phyloP scores from a whole-genome alignment of 2,888 invertebrate genomes.

The Zhuqinia jingwanae region DNA sequence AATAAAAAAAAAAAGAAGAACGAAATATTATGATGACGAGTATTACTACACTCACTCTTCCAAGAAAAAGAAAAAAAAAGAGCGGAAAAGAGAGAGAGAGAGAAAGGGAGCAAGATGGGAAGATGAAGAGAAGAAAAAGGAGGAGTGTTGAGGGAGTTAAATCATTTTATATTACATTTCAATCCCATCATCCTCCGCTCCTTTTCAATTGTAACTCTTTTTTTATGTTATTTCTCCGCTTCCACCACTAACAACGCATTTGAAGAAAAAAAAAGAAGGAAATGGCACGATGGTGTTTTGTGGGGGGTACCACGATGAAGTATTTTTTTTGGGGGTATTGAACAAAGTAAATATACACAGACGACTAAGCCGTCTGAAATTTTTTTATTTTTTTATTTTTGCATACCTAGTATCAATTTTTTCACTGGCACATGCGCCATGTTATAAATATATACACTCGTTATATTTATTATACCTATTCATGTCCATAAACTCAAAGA shows the following conservation, averaged over 20 bases:
- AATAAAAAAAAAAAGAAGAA: not conserved
- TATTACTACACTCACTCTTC: not conserved
- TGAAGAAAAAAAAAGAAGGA: no score
- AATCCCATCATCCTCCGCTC: constrained; percentile 65
- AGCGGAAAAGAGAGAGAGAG: not conserved
- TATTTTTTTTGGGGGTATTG: no score
- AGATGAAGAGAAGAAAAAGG: not conserved
- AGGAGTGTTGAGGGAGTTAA: constrained; percentile 57
- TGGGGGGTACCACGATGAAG: no score
- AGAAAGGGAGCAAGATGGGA: constrained; percentile 1
- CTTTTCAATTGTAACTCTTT: constrained; percentile 72
- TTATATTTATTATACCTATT: no score
- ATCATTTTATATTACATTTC: constrained; percentile 76
- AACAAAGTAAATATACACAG: no score
- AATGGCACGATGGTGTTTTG: no score
- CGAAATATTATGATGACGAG: not conserved
- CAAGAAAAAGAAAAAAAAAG: not conserved
- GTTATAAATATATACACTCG: no score
- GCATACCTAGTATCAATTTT: no score
- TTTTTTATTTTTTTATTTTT: no score
- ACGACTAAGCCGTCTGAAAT: no score
- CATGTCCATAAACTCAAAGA: no score
- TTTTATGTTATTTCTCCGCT: not conserved
- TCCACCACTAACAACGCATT: not conserved
- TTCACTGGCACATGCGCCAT: no score